Conservation (phyloP, 2,888 invertebrate genomes). For the Chloroclysta siterata region DNA sequence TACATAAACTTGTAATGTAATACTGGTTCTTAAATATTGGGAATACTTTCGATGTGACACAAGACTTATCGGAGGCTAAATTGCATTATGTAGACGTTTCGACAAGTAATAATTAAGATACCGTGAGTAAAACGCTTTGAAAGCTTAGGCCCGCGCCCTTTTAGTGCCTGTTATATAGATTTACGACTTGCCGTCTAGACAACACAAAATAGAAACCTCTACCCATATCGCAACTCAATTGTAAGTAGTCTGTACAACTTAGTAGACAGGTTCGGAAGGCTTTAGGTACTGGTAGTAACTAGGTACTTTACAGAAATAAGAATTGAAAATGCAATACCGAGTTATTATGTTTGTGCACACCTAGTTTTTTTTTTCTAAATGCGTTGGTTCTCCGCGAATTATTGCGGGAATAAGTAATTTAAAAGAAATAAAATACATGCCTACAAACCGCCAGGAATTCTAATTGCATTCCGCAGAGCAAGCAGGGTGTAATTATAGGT, state of each 20-base stretch:
- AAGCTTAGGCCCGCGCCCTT: slow-evolving; percentile 35
- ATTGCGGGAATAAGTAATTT: not conserved
- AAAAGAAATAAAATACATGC: not conserved
- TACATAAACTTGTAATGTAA: slow-evolving; percentile 32
- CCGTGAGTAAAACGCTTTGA: slow-evolving; percentile 15
- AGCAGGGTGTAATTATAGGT: slow-evolving; percentile 3
- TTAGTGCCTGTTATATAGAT: slow-evolving; percentile 38
- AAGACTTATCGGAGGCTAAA: slow-evolving; percentile 8
- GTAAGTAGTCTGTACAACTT: slow-evolving; percentile 29
- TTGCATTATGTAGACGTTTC: slow-evolving; percentile 9
- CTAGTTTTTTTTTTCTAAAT: not conserved
- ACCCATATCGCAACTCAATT: slow-evolving; percentile 34
- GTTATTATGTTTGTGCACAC: not conserved
- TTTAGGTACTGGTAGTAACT: not conserved
- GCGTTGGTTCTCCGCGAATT: not conserved
- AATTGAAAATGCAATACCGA: too few relatives aligned
- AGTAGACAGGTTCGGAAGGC: not conserved
- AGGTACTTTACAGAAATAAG: too few relatives aligned
- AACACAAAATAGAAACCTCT: slow-evolving; percentile 34
- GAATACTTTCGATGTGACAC: slow-evolving; percentile 19
- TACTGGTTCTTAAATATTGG: slow-evolving; percentile 27
- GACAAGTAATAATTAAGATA: slow-evolving; percentile 17
- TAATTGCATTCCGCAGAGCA: not conserved
- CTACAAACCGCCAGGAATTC: not conserved
- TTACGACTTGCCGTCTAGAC: slow-evolving; percentile 52